Percentiles rank a stretch among this genome's conserved stretches.
These are phyloP conservation scores for Orchesella flavescens DNA, from an alignment of 2,888 invertebrate genomes.

Conservation along the genomic window DNA sequence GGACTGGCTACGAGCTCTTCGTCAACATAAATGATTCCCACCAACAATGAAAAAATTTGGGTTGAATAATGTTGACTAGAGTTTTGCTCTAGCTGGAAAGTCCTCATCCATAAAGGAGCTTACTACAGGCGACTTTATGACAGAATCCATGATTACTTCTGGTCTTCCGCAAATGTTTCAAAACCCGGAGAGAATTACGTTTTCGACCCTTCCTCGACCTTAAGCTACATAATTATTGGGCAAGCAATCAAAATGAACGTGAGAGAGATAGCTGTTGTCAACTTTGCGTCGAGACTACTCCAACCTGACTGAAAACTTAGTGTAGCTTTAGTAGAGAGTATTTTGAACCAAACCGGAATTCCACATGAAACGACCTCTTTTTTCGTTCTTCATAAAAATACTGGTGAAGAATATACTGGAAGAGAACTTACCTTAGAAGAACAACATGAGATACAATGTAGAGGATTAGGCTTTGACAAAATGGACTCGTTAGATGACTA, in stretches of 20 bases:
- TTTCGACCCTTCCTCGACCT: conserved; percentile 27
- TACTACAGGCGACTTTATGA: conserved; percentile 34
- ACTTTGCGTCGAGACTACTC: conserved; percentile 34
- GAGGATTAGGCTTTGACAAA: conserved; percentile 50
- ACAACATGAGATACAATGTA: conserved; percentile 31
- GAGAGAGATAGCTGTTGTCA: conserved; percentile 25
- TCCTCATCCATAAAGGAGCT: conserved; percentile 36
- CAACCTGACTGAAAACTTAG: background rate
- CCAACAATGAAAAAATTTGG: conserved; percentile 32
- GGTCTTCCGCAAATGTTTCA: conserved; percentile 9
- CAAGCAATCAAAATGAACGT: conserved; percentile 35
- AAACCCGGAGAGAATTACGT: conserved; percentile 14
- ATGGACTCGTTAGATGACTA: conserved; percentile 53
- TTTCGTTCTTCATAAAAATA: conserved; percentile 10
- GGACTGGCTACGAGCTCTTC: conserved; percentile 48
- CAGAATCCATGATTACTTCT: conserved; percentile 10
- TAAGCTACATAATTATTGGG: background rate
- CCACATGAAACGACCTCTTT: conserved; percentile 1
- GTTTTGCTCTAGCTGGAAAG: background rate
- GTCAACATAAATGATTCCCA: conserved; percentile 24
- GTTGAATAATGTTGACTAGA: conserved; percentile 35
- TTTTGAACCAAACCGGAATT: conserved; percentile 21
- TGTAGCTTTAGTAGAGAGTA: conserved; percentile 13
- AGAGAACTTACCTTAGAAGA: conserved; percentile 12
- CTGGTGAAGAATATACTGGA: background rate